Base-by-base conservation (phyloP, 1,140 invertebrate species). In the Amyelois transitella region DNA sequence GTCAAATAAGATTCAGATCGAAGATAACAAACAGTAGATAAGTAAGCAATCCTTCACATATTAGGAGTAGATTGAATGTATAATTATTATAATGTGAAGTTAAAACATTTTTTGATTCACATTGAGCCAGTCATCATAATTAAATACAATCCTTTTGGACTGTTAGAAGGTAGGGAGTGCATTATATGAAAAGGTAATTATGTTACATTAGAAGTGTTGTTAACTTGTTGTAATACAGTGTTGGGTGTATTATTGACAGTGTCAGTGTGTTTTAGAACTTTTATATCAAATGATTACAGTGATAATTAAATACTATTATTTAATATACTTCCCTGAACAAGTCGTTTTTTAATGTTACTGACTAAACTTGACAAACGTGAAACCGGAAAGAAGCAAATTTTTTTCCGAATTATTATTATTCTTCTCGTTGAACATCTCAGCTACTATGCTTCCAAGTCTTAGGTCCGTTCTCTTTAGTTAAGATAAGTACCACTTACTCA, bases 1-100 rank as follows among this genome's bases (percentile, higher is more conserved):
- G 1, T 14, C 8, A 38, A 38, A 38, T 38, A 14, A 14, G 32
- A 38, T 38, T 38, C 32, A 38, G 32, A 38, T 38, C 17, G 32
- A 38, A 38, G 45, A 48, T 21, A 48, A 48, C 45, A 48, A 48
- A 48, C 20, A 48, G 45, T 48, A 48, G 45, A 18, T 48, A 48
- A 48, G 18, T 48, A 48, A 14, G 14, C 10, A 38, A 19, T 48
- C 18, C 45, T 48, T 48, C 18, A 6, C 18, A 38, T 38, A 38
- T 38, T 38, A 48, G 45, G 18, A 18, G 18, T 21, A 48, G 45
- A 48, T 48, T 63, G 63, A 72, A 72, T 72, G 59, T 75, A 67
- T 82, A 86, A 86, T 86, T 86, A 86, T 81, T 60, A 73, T 83
- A 86, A 86, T 82, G 75, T 64, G 66, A 58, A 65, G 58, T 73